Conservation (phyloP, 2,113 vertebrate species). For the Gorsachius goisagi region DNA sequence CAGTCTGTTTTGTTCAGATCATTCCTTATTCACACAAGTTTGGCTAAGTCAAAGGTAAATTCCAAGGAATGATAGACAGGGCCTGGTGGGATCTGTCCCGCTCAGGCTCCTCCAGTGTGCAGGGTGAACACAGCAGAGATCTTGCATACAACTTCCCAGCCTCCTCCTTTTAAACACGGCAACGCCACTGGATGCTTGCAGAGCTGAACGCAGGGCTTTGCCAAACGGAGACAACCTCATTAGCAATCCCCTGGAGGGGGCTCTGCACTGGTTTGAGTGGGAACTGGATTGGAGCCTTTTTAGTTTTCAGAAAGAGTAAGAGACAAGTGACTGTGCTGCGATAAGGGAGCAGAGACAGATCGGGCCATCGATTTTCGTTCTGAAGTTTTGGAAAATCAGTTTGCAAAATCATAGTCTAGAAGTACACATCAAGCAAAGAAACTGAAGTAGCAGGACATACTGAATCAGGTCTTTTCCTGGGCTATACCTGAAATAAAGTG, state of each 20-base stretch:
- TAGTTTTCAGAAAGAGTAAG: neutral
- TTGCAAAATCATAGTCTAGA: neutral
- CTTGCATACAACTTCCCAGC: neutral
- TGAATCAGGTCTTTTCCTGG: neutral
- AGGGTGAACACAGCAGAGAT: neutral
- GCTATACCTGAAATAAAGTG: neutral
- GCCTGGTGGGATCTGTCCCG: neutral
- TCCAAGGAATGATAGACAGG: neutral
- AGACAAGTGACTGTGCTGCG: neutral
- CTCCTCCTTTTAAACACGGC: neutral
- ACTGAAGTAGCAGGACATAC: neutral
- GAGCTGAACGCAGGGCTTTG: neutral
- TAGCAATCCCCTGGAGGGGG: neutral
- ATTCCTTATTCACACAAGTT: neutral
- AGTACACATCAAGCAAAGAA: neutral
- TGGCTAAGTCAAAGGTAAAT: neutral
- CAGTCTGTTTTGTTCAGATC: neutral
- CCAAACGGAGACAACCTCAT: neutral
- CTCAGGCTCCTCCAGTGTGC: neutral
- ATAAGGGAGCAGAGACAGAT: neutral
- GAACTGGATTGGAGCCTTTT: neutral
- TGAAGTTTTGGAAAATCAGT: neutral
- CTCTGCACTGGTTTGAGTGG: neutral
- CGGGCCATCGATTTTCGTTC: accelerated
- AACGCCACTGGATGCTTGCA: neutral